Conservation (phyloP, 2,888 invertebrate genomes). For the Drosophila merina region DNA sequence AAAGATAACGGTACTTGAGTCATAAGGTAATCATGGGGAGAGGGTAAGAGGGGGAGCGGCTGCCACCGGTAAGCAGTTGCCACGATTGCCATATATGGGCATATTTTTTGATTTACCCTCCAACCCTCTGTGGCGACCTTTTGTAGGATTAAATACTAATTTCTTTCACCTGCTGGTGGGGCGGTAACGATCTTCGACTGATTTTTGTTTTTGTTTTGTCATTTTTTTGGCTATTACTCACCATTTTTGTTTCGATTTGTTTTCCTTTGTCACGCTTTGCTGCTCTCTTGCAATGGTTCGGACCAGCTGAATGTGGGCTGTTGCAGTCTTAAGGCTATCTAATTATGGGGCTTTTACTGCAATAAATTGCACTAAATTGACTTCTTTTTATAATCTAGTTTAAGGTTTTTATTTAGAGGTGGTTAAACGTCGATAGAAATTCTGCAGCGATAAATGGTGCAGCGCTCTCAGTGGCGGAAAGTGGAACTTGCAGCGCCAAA, state of each 20-base stretch:
- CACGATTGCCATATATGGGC: constrained; percentile 69
- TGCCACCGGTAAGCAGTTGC: constrained; percentile 49
- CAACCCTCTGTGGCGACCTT: background rate
- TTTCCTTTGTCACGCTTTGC: constrained; percentile 24
- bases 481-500: background rate
- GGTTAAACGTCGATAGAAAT: background rate
- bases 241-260: constrained; percentile 64
- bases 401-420: constrained; percentile 9
- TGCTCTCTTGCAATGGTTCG: background rate
- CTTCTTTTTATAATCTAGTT: constrained; percentile 35
- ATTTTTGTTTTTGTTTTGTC: constrained; percentile 31
- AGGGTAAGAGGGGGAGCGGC: background rate
- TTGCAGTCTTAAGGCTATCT: constrained; percentile 26
- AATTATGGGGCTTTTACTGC: constrained; percentile 13
- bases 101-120: constrained; percentile 56
- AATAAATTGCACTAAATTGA: constrained; percentile 42
- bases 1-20: constrained; percentile 3
- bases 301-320: background rate
- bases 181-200: constrained; percentile 28
- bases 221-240: constrained; percentile 66
- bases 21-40: background rate
- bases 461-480: background rate
- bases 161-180: constrained; percentile 1
- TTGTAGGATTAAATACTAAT: background rate
- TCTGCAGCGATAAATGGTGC: background rate